A percentile compares a stretch with the other conserved stretches of the same genome.
These are phyloP conservation scores for Mythimna albipuncta DNA, from an alignment of 2,888 invertebrate genomes.

Conservation along the genomic window DNA sequence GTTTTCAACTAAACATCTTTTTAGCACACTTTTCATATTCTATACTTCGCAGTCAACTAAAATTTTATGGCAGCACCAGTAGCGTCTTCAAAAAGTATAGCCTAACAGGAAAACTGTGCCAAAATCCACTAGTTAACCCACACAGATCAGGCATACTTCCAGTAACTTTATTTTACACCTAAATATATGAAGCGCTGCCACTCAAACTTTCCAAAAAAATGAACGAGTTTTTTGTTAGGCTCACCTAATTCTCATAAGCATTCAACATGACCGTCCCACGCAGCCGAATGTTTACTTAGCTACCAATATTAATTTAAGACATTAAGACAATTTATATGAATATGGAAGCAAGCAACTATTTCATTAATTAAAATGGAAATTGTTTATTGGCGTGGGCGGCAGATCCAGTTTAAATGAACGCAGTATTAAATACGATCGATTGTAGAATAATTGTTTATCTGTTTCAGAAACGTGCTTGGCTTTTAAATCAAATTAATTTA, in stretches of 20 bases:
- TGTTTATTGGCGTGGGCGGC: slow-evolving; percentile 78
- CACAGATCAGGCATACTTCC: neutral
- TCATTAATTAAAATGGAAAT: slow-evolving; percentile 81
- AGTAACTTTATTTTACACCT: slow-evolving; percentile 24
- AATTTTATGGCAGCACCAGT: neutral
- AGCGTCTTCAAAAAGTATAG: neutral
- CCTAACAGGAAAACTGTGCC: slow-evolving; percentile 3
- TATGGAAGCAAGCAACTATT: slow-evolving; percentile 72
- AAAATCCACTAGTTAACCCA: neutral
- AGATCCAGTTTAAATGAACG: slow-evolving; percentile 75
- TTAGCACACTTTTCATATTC: neutral
- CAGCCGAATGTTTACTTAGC: slow-evolving; percentile 55
- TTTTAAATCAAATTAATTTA: slow-evolving; percentile 66
- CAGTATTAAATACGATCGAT: slow-evolving; percentile 72
- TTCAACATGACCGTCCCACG: slow-evolving; percentile 56
- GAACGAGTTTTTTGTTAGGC: slow-evolving; percentile 33
- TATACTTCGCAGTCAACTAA: neutral
- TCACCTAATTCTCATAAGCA: slow-evolving; percentile 46
- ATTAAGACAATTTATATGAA: slow-evolving; percentile 69
- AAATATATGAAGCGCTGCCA: slow-evolving; percentile 10
- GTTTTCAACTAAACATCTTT: neutral
- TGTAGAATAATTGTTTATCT: slow-evolving; percentile 73
- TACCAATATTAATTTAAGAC: slow-evolving; percentile 68
- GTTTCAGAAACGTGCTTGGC: slow-evolving; percentile 67
- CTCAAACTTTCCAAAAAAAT: slow-evolving; percentile 42